Evolutionary conservation across 1,140 invertebrate genomes (phyloP), one percentile per base, ranked within the genome.

Genomic region (Pomacea maculata): DNA sequence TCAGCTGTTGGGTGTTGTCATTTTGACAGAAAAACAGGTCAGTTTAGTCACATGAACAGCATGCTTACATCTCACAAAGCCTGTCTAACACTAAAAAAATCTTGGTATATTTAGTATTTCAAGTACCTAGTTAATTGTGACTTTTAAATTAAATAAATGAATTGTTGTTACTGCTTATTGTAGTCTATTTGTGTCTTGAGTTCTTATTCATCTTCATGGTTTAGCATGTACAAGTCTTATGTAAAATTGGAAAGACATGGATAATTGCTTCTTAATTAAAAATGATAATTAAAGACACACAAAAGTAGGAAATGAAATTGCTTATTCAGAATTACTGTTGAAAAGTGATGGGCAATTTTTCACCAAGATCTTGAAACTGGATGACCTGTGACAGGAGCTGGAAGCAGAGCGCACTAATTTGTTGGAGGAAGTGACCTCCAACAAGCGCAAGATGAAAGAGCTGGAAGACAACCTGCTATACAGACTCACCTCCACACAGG

Each of bases 391-490:
- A 29, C 79, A 97, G 57, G 97, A 99, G 88, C 92, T 99, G 82
- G 97, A 99, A 92, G 95, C 96, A 64, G 97, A 99, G 92, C 92
- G 97, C 75, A 96, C 98, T 10, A 95, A 95, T 25, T 92, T 99
- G 14, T 96, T 99, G 88, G 97, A 98, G 92, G 97, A 97, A 0
- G 97, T 99, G 0, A 97, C 98, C 94, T 95, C 95, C 85, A 99
- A 99, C 92, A 97, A 98, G 90, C 93, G 96, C 80, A 96, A 96
- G 84, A 98, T 98, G 95, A 97, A 99, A 91, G 96, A 97, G 89
- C 92, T 99, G 5, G 97, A 99, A 92, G 96, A 96, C 80, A 98
- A 97, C 89, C 92, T 99, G 21, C 91, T 99, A 2, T 95, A 95
- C 83, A 93, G 97, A 45, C 92, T 99, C 64, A 98, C 97, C 72